Conservation (phyloP, 2,797 vertebrate genomes). For the Sebastes kiyomatsui region DNA sequence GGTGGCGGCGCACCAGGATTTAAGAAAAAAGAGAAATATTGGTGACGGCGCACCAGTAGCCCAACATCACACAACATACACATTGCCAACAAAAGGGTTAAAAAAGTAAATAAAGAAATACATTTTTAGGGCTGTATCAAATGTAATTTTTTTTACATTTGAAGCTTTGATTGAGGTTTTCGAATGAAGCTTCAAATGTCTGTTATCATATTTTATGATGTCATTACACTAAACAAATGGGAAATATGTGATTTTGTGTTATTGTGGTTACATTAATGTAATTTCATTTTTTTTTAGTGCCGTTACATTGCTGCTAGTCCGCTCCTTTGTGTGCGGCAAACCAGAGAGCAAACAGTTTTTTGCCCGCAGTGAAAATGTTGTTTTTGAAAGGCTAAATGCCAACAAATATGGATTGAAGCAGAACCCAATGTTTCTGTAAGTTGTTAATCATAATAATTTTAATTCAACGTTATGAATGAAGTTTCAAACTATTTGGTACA, state of each 20-base stretch:
- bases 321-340: background rate
- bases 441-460: background rate
- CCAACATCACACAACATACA: background rate
- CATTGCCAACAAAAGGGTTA: background rate
- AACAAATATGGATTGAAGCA: background rate
- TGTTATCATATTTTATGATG: background rate
- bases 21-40: background rate
- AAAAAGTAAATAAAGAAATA: background rate
- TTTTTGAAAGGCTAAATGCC: background rate
- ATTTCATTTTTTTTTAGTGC: background rate
- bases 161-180: background rate
- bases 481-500: background rate
- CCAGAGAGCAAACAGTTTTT: background rate
- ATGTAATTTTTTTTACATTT: background rate
- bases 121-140: background rate
- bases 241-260: background rate
- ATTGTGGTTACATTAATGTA: background rate
- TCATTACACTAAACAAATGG: background rate
- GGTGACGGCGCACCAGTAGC: background rate
- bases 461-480: background rate
- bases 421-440: background rate
- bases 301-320: background rate
- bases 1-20: too few species aligned
- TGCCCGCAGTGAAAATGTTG: background rate
- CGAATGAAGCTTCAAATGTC: background rate